Conservation (phyloP, 2,113 vertebrate species). For the Gorsachius goisagi region DNA sequence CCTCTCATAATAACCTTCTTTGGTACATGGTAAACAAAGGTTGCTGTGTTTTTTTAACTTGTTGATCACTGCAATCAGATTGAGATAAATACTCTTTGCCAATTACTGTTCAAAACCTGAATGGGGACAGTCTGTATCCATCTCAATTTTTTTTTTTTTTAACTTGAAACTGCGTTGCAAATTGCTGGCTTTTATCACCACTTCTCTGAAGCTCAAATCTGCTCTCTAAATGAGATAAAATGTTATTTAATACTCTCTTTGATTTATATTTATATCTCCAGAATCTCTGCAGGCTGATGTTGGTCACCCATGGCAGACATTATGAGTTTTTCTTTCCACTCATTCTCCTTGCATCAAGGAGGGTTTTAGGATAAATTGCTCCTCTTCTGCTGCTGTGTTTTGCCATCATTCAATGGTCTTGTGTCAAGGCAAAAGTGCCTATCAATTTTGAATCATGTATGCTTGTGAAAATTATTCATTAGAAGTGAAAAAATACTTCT, state of each 20-base stretch:
- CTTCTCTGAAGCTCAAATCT: neutral
- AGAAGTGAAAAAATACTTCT: neutral
- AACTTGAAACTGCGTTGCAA: neutral
- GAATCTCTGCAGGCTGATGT: neutral
- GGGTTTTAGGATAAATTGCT: neutral
- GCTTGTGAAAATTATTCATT: neutral
- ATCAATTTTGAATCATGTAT: neutral
- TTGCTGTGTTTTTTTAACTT: neutral
- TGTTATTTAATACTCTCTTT: neutral
- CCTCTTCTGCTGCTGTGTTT: neutral
- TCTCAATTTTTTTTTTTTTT: neutral
- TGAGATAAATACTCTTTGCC: neutral
- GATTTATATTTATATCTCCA: neutral
- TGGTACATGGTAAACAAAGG: neutral
- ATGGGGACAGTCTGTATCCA: neutral
- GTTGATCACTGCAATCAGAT: neutral
- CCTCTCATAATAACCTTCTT: neutral
- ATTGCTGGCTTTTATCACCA: neutral
- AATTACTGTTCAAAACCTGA: neutral
- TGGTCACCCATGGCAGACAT: neutral
- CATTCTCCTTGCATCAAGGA: neutral
- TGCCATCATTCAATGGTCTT: neutral
- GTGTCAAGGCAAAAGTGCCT: neutral
- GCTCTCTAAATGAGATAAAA: neutral
- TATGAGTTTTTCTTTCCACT: neutral